Percentiles rank a stretch among this genome's conserved stretches.
Conservation (phyloP, 2,797 vertebrate genomes). For the Mycteria americana region DNA sequence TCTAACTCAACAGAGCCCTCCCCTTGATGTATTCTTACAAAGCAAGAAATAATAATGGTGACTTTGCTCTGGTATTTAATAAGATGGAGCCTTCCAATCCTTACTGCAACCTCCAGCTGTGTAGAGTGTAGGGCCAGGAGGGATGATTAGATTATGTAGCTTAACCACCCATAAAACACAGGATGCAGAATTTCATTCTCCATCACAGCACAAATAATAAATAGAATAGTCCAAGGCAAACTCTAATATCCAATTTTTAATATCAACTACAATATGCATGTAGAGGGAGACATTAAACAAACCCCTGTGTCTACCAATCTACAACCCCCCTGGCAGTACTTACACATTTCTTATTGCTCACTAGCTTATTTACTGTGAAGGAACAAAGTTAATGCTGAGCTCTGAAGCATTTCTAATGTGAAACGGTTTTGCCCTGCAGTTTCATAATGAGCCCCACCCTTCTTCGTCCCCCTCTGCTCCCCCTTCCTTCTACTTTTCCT, state of each 20-base stretch:
- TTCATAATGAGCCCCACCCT: slow-evolving; percentile 38
- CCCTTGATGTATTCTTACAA: not conserved
- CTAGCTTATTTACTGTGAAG: slow-evolving; percentile 47
- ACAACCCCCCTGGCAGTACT: slow-evolving; percentile 8
- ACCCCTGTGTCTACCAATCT: slow-evolving; percentile 35
- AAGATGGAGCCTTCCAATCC: not conserved
- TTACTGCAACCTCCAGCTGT: slow-evolving; percentile 24
- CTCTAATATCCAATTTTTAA: slow-evolving; percentile 59
- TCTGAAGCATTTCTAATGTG: slow-evolving; percentile 46
- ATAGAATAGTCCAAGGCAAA: slow-evolving; percentile 34
- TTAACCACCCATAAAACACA: slow-evolving; percentile 56
- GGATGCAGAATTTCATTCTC: slow-evolving; percentile 27
- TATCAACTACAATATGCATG: slow-evolving; percentile 43
- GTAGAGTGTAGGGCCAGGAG: not conserved
- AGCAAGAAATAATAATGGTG: not conserved
- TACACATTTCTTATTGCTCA: slow-evolving; percentile 46
- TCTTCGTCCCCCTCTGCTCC: not conserved
- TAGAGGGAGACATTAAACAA: slow-evolving; percentile 56
- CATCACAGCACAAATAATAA: slow-evolving; percentile 48
- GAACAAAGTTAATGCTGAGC: slow-evolving; percentile 51
- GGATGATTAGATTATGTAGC: slow-evolving; percentile 42
- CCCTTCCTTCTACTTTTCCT: not conserved
- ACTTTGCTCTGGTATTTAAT: slow-evolving; percentile 11
- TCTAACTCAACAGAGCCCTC: not conserved
- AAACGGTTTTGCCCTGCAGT: not conserved